Evolutionary conservation across 2,797 vertebrate genomes (phyloP), one percentile per base, ranked within the genome.

Genomic region (Acropternis orthonyx): DNA sequence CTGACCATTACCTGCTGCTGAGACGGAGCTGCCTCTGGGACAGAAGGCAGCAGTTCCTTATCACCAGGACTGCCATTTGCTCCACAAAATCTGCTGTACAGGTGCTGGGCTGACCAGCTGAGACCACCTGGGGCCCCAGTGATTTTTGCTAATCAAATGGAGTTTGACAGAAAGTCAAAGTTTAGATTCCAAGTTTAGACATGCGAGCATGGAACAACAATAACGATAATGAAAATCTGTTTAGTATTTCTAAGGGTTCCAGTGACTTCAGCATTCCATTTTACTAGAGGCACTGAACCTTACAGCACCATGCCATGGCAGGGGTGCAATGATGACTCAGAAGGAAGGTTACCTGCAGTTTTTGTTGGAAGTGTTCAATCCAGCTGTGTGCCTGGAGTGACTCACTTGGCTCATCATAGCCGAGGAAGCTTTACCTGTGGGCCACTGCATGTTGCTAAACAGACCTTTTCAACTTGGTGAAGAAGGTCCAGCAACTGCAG

Each of bases 111-210:
- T 84, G 71, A 37, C 0, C 4, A 85, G 2, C 54, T 36, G 69
- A 72, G 32, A 63, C 26, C 34, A 82, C 21, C 23, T 59, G 59
- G 48, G 79, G 43, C 58, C 59, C 34, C 3, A 1, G 56, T 76
- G 72, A 89, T 44, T 89, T 95, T 61, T 89, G 67, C 87, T 91
- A 92, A 71, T 36, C 72, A 89, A 71, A 59, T n/a, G 30, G 46
- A 75, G 13, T 83, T 55, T 89, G 82, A 66, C 65, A 61, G 58
- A 88, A 88, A n/a, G n/a, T n/a, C n/a, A n/a, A n/a, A n/a, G n/a
- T n/a, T n/a, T n/a, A n/a, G 66, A 46, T 20, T 90, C 49, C 37
- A 58, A 43, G 24, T 89, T 91, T 65, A 82, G 52, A 59, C 10
- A 12, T 18, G 27, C 20, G 44, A 61, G 14, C 55, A 44, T 26